Evolutionary conservation across 2,113 vertebrate genomes (phyloP).

Genomic region (Polypterus bichir): DNA sequence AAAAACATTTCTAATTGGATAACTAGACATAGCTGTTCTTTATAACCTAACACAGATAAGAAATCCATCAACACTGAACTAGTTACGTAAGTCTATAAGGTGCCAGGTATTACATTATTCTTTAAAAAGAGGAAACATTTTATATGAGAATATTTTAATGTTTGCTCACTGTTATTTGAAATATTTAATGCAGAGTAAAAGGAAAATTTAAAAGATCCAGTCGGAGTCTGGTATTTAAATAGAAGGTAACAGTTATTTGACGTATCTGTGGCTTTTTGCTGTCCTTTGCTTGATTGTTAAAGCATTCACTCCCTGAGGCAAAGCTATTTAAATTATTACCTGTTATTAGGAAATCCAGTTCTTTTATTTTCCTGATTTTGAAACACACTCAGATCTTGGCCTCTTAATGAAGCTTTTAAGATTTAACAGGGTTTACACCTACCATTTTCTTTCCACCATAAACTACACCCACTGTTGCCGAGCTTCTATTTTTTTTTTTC

Average conservation of each 20-base stretch:
- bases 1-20: no score
- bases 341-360: constrained; percentile 33
- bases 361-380: constrained; percentile 35
- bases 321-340: constrained; percentile 35
- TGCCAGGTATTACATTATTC: no score
- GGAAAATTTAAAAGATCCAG: constrained; percentile 20
- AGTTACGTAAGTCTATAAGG: no score
- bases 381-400: constrained; percentile 32
- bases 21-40: no score
- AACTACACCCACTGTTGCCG: constrained; percentile 21
- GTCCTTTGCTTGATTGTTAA: constrained; percentile 32
- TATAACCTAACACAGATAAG: no score
- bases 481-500: not conserved
- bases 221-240: constrained; percentile 16
- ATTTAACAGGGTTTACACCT: constrained; percentile 28
- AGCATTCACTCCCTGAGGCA: constrained; percentile 26
- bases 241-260: constrained; percentile 21
- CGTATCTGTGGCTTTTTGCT: constrained; percentile 33
- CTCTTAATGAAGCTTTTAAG: constrained; percentile 40
- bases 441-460: constrained; percentile 30
- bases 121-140: no score
- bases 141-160: no score
- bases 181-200: not conserved
- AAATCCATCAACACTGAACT: no score
- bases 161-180: not conserved